A percentile compares a stretch with the other conserved stretches of the same genome.
Conservation (phyloP, 2,888 invertebrate species). For the Leptinotarsa haldemani region DNA sequence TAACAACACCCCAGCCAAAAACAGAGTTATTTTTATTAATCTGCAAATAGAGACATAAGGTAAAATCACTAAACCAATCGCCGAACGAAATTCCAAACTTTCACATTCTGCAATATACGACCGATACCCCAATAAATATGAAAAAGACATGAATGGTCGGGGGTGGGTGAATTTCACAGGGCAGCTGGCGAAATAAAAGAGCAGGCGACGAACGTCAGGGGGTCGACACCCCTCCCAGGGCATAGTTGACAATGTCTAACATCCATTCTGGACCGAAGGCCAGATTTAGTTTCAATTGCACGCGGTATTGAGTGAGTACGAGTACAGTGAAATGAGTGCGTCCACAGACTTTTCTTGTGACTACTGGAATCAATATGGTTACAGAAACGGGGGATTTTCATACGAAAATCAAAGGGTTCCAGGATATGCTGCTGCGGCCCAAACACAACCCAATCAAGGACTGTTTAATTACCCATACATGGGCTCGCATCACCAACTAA, state of each 20-base stretch:
- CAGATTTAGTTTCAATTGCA: constrained; percentile 55
- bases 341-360: constrained; percentile 57
- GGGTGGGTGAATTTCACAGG: constrained; percentile 64
- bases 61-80: constrained; percentile 28
- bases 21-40: constrained; percentile 35
- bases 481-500: constrained; percentile 35
- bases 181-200: constrained; percentile 67
- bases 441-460: constrained; percentile 40
- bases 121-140: constrained; percentile 63
- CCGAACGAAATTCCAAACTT: constrained; percentile 49
- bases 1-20: neutral
- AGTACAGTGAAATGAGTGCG: constrained; percentile 59
- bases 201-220: constrained; percentile 65
- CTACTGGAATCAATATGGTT: constrained; percentile 57
- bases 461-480: constrained; percentile 40
- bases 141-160: constrained; percentile 63
- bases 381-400: constrained; percentile 42
- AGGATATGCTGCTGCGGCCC: constrained; percentile 29
- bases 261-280: constrained; percentile 63
- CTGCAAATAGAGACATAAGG: constrained; percentile 43
- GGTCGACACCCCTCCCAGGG: constrained; percentile 63
- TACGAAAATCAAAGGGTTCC: constrained; percentile 40
- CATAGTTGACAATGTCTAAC: constrained; percentile 66
- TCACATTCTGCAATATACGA: constrained; percentile 59
- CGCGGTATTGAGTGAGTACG: constrained; percentile 45